Conservation (phyloP, 2,113 vertebrate species). For the Lasiurus cinereus region DNA sequence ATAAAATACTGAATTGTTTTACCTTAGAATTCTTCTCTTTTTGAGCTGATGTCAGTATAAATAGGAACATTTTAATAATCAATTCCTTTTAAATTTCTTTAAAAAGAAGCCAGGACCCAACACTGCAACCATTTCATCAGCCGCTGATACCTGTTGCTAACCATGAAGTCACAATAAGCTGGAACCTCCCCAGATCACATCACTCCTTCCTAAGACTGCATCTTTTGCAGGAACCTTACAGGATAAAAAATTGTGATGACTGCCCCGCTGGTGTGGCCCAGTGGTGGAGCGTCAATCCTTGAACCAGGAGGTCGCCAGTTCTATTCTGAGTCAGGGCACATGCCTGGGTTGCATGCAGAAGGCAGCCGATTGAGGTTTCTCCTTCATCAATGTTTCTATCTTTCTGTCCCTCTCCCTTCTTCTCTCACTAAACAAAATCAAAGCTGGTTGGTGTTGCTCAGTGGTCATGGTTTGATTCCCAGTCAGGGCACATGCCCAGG, state of each 20-base stretch:
- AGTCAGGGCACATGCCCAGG: no score
- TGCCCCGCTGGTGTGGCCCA: no score
- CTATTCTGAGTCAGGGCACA: no score
- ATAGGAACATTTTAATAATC: conserved; percentile 41
- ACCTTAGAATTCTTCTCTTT: conserved; percentile 12
- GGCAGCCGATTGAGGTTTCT: no score
- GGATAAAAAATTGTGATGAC: not conserved
- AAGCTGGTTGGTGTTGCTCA: no score
- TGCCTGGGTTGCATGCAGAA: no score
- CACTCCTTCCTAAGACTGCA: not conserved
- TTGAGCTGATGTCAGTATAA: not conserved
- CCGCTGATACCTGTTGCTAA: conserved; percentile 55
- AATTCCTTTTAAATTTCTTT: conserved; percentile 54
- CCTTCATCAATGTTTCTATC: no score
- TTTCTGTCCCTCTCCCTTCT: no score
- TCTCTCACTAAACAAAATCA: no score
- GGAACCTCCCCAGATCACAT: not conserved
- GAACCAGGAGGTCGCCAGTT: no score
- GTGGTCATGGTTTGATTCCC: no score
- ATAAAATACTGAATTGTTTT: not conserved
- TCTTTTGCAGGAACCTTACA: not conserved
- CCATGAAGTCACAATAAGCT: conserved; percentile 75
- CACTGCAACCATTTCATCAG: not conserved
- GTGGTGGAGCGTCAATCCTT: no score
- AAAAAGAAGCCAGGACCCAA: conserved; percentile 18